Percentiles rank a stretch among this genome's conserved stretches.
phyloP scores from a whole-genome alignment of 2,888 invertebrate genomes.

The Rapana venosa region DNA sequence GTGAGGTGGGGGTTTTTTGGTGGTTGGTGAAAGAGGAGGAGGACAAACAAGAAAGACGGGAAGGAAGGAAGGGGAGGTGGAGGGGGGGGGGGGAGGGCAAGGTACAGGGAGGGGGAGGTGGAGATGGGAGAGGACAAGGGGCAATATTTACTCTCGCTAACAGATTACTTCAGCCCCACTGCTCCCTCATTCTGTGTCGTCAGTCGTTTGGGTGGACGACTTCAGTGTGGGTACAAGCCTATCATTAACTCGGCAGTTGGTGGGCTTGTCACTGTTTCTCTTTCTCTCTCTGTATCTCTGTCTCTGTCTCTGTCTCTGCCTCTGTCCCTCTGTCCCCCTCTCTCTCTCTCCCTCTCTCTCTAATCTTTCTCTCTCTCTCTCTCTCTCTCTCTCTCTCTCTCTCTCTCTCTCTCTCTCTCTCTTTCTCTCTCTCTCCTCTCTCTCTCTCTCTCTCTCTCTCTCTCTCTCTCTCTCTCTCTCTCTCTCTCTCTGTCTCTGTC shows the following conservation, averaged over 20 bases:
- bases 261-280: no score
- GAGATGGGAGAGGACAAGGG: background rate
- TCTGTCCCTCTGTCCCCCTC: background rate
- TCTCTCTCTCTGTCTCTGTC: no score
- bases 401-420: background rate
- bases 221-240: background rate
- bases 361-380: background rate
- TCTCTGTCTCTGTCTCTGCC: background rate
- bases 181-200: background rate
- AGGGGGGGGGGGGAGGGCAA: no score
- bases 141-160: constrained; percentile 7
- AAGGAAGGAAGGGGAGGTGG: no score
- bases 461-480: no score
- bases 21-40: no score
- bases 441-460: background rate
- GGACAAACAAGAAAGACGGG: no score
- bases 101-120: no score
- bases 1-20: no score
- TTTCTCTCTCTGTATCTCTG: background rate
- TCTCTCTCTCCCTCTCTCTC: background rate
- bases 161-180: constrained; percentile 1
- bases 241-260: constrained; percentile 5
- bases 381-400: background rate
- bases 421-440: background rate
- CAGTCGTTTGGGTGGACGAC: background rate